Percentiles rank a stretch among this genome's conserved stretches.
phyloP scores from a whole-genome alignment of 2,888 invertebrate genomes.

The Hirtodrosophila confusa region DNA sequence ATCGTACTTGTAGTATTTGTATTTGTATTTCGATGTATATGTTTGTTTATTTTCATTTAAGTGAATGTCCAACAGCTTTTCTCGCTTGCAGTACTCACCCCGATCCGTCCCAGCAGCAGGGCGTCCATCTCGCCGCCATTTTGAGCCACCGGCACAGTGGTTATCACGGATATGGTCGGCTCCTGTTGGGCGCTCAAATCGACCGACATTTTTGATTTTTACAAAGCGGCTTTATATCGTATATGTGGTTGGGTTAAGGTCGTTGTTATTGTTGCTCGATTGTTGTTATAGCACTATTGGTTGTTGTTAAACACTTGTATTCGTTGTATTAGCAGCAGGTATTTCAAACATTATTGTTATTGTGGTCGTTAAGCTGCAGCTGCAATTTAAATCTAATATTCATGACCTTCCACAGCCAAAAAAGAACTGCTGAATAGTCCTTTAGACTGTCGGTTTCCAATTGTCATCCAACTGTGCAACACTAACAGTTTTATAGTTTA shows the following conservation, averaged over 20 bases:
- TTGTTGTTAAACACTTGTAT: conserved; percentile 15
- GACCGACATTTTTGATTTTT: conserved; percentile 75
- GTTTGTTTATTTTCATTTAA: conserved; percentile 6
- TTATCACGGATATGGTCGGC: conserved; percentile 83
- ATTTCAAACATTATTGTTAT: conserved; percentile 20
- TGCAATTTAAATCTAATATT: conserved; percentile 2
- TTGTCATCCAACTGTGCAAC: too few species aligned
- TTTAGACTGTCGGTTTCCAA: too few species aligned
- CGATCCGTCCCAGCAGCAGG: conserved; percentile 89
- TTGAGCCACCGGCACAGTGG: conserved; percentile 82
- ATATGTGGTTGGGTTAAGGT: too few species aligned
- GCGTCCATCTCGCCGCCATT: conserved; percentile 92
- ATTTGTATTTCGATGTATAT: conserved; percentile 18
- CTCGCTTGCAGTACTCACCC: conserved; percentile 86
- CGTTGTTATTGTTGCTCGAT: conserved; percentile 2
- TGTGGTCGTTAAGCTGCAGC: conserved; percentile 21
- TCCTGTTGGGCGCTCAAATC: conserved; percentile 82
- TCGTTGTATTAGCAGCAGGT: conserved; percentile 23
- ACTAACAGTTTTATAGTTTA: conserved; percentile 13
- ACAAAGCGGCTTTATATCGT: background rate
- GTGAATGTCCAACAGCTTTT: conserved; percentile 7
- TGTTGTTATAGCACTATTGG: conserved; percentile 8
- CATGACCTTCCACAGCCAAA: background rate
- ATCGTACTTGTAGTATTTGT: background rate
- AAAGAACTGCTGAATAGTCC: background rate